phyloP scores from a whole-genome alignment of 2,113 vertebrate genomes.

The Penelope pileata region DNA sequence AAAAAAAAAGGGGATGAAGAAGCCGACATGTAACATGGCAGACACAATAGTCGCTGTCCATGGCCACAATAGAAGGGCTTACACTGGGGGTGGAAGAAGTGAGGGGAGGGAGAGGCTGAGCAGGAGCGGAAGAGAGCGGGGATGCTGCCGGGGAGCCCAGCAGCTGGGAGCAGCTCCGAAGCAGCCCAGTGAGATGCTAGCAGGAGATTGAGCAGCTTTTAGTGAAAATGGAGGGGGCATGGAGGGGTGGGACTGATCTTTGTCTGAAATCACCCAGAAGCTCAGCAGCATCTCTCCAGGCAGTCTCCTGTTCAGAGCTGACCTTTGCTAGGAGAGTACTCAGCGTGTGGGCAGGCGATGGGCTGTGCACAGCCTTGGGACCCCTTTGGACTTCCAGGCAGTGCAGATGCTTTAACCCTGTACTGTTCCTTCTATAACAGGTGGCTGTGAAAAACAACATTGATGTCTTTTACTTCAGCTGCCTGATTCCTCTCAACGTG shows the following conservation, averaged over 20 bases:
- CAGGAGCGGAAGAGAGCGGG: neutral
- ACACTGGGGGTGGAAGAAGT: neutral
- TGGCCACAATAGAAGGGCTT: neutral
- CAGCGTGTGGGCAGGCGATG: rapidly evolving
- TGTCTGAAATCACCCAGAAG: neutral
- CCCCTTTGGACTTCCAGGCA: neutral
- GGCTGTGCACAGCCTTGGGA: neutral
- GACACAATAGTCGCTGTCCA: rapidly evolving
- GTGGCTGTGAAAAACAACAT: conserved; percentile 99
- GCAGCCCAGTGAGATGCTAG: neutral
- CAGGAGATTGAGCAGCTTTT: neutral
- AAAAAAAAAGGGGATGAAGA: no score
- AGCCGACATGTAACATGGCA: neutral
- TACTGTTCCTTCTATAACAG: conserved; percentile 74
- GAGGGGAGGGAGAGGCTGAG: neutral
- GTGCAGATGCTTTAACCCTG: conserved; percentile 8
- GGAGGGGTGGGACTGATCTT: neutral
- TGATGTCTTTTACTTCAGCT: conserved; percentile 99
- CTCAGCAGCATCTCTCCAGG: neutral
- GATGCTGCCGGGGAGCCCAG: neutral
- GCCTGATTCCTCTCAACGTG: conserved; percentile 94
- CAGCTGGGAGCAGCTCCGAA: neutral
- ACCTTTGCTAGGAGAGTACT: neutral
- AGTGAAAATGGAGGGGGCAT: neutral
- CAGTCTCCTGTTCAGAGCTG: neutral